Base-by-base conservation (phyloP, 2,888 invertebrate genomes). In the Drosophila gaucha region DNA sequence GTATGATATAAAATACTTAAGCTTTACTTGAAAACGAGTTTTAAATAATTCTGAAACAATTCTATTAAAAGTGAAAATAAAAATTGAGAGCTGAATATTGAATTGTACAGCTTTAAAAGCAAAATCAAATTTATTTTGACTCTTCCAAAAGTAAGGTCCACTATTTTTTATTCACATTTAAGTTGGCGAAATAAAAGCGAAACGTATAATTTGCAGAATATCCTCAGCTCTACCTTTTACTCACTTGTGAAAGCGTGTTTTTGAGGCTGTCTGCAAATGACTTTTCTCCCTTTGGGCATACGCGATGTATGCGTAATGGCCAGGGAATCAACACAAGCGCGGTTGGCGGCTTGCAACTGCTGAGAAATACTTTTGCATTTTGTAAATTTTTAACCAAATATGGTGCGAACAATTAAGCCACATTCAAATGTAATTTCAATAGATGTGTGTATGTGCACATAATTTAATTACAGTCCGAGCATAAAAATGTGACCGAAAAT, bases 391-490 rank as follows among this genome's bases (percentile, higher is more conserved):
- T 28, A 8, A 35, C 5, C 6, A 49, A 30, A 18, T 43, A 31
- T 9, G 9, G 46, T 10, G 18, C 50, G 20, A 28, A 64, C 64
- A 74, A 74, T 74, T 30, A 60, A 66, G 70, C 60, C 60, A 44
- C 70, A 73, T 74, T 74, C 54, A 73, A 69, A 31, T 16, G 24
- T 31, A 46, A 69, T 49, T 65, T 65, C 49, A 51, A 65, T 59
- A 28, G 46, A 31, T 28, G 46, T 46, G 31, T 20, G 44, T n/a
- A n/a, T 56, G 46, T 33, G 51, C 10, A 57, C 51, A 66, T 57
- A 62, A 69, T 74, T 66, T 69, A 66, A 70, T 74, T 66, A 66
- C 54, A 44, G 36, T 6, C 6, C 16, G 12, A n/a, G 41, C 38
- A 49, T 41, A 56, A 30, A 57, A 41, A 67, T 54, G 41, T 65